These are phyloP conservation scores for Dicerorhinus sumatrensis DNA, from an alignment of 2,113 vertebrate genomes.

Conservation along the genomic window DNA sequence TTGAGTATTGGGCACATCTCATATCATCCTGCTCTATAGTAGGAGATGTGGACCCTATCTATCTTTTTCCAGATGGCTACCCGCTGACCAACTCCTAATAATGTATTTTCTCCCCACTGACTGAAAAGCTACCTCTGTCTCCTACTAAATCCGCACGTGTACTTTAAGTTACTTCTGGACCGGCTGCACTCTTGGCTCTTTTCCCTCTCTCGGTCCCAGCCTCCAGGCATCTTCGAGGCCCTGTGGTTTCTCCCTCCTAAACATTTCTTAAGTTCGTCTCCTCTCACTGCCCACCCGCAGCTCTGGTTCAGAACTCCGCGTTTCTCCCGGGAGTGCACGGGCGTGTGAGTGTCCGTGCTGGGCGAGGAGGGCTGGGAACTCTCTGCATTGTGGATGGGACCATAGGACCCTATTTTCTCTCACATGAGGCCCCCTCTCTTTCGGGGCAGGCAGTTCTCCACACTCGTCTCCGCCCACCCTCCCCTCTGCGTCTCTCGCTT, in stretches of 20 bases:
- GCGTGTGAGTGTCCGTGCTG: accelerated
- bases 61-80: background rate
- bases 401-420: background rate
- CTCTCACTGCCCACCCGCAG: accelerated
- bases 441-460: background rate
- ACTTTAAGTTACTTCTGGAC: too few species aligned
- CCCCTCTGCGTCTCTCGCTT: background rate
- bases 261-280: too few species aligned
- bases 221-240: background rate
- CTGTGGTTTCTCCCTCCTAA: background rate
- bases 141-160: accelerated
- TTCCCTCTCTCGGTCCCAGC: background rate
- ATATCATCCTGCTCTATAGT: background rate
- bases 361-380: background rate
- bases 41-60: background rate
- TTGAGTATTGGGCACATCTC: background rate
- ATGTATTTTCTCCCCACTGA: background rate
- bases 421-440: background rate
- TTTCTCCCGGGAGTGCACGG: background rate
- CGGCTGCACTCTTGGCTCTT: background rate
- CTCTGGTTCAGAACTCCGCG: background rate
- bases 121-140: background rate
- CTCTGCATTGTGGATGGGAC: background rate
- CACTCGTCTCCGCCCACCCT: background rate
- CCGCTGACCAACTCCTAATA: background rate